phyloP scores from a whole-genome alignment of 2,888 invertebrate genomes.

The Tetrapedia diversipes region DNA sequence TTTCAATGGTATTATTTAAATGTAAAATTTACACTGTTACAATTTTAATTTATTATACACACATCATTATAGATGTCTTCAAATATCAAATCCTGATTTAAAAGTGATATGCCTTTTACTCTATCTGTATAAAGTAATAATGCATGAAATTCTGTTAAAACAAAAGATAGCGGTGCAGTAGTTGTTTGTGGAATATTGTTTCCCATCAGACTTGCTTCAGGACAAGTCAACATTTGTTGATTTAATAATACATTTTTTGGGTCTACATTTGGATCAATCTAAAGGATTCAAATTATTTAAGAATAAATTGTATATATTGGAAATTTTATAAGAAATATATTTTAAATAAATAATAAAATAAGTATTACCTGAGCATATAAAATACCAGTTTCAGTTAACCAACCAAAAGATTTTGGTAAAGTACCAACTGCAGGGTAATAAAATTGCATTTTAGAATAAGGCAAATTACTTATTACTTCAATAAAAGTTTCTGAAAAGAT shows the following conservation, averaged over 20 bases:
- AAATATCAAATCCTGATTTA: conserved; percentile 93
- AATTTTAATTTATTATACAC: conserved; percentile 53
- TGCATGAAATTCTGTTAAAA: conserved; percentile 95
- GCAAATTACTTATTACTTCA: conserved; percentile 88
- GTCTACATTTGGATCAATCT: conserved; percentile 77
- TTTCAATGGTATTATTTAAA: conserved; percentile 8
- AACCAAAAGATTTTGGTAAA: conserved; percentile 91
- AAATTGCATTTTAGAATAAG: conserved; percentile 91
- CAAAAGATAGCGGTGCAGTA: conserved; percentile 88
- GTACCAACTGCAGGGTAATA: conserved; percentile 88
- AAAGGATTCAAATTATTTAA: conserved; percentile 45
- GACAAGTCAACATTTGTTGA: conserved; percentile 78
- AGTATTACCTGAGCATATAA: conserved; percentile 89
- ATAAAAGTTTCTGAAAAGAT: conserved; percentile 85
- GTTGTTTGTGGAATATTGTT: conserved; percentile 68
- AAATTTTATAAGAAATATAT: not conserved
- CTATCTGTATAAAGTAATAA: conserved; percentile 92
- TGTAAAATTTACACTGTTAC: not conserved
- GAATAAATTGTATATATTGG: not conserved
- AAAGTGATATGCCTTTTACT: conserved; percentile 92
- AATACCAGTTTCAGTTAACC: conserved; percentile 94
- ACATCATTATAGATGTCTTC: conserved; percentile 92
- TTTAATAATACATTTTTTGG: conserved; percentile 80
- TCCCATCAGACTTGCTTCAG: conserved; percentile 78
- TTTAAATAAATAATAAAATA: conserved; percentile 11